Evolutionary conservation across 2,113 vertebrate genomes (phyloP), one percentile per base, ranked within the genome.

Genomic region (Odobenus rosmarus): DNA sequence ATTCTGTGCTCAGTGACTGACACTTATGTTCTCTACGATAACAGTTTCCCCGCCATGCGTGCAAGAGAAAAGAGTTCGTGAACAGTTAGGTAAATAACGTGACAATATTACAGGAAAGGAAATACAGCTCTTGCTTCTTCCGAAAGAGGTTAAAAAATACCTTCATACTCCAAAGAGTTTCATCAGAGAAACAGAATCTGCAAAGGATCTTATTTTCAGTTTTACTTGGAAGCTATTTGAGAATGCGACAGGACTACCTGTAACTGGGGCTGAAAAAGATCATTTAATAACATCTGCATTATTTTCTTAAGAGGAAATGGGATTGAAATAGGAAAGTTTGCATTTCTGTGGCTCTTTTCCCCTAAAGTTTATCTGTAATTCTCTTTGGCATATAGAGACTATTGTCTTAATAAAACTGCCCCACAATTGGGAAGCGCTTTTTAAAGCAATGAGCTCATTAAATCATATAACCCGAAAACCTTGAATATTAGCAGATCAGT

Each of bases 341-440:
- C 33, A 26, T 71, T 88, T 95, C 42, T 94, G 16, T 18, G 88
- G 26, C 26, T 51, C 67, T 97, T 88, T 69, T 71, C 6, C 26
- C 64, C 55, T 51, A 39, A 77, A 88, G 49, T 46, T 86, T 82
- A 53, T 67, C 69, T 84, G 4, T 28, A 36, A 84, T 71, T 94
- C 64, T 86, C 4, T 53, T 90, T 81, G 67, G 39, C 36, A 87
- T 33, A 15, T 57, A 39, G 82, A 77, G 33, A 95, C n/a, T 81
- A 14, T 92, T 93, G 46, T 92, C 74, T 94, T 86, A 74, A 97
- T 83, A 49, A 94, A 95, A 88, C 39, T 84, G 57, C 36, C 51
- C 14, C 59, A 16, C 69, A 76, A 9, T 21, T 84, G 64, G 21
- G 51, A 46, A 85, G 26, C 24, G 74, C 49, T 87, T 89, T 62